Base-by-base conservation (phyloP, 2,888 invertebrate species). In the Keiferia lycopersicella region DNA sequence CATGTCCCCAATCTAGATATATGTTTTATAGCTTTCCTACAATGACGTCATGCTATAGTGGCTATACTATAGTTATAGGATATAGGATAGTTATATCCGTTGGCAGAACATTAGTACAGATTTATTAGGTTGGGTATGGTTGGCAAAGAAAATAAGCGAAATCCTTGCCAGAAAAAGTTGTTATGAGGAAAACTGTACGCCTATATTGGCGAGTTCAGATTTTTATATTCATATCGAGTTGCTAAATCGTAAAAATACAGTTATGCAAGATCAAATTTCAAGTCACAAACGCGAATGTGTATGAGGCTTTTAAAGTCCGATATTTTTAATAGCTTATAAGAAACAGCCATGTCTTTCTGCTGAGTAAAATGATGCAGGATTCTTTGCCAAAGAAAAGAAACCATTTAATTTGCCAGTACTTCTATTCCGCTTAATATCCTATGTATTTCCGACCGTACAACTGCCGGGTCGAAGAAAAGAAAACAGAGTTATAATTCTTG, bases 401-500 rank as follows among this genome's bases (percentile, higher is more conserved):
- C 26, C n/a, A n/a, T 16, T 56, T 56, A 30, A 34, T 56, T 56
- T 16, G 34, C n/a, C n/a, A 30, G n/a, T 56, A 30, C n/a, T 34
- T 56, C 56, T 16, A 34, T 34, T 56, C 56, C 34, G n/a, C 56
- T 30, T 16, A 12, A 56, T 56, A 34, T n/a, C n/a, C n/a, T n/a
- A n/a, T 56, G 39, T 58, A 14, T 20, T 48, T 12, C 50, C 34
- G 16, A 53, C 38, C 12, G 62, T 53, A 62, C 22, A 14, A 45
- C 38, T 20, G 10, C 22, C 11, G 38, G 61, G 61, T 57, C 66
- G 64, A 62, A 67, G 61, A 38, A 70, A 68, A 71, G 41, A 70
- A 68, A 71, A 69, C 67, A 70, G 69, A 68, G 66, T 68, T 68
- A 67, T 71, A 71, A 71, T 63, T 69, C 69, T 67, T 67, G 57